Conservation (phyloP, 2,113 vertebrate genomes). For the Pseudopipra pipra region DNA sequence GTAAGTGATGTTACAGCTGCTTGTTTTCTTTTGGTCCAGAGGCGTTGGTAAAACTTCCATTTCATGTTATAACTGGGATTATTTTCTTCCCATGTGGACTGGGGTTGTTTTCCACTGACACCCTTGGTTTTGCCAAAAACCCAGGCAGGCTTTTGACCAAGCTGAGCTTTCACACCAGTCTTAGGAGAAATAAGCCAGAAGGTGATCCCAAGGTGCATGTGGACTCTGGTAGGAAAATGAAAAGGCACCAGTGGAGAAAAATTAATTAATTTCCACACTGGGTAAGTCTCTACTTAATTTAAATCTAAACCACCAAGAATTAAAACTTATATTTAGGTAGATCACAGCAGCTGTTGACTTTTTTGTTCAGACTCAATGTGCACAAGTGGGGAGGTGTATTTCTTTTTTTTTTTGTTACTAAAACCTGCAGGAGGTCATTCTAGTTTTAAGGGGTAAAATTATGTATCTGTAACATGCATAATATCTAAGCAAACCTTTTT, state of each 20-base stretch:
- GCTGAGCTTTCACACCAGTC: neutral
- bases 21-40: neutral
- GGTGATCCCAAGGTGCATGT: neutral
- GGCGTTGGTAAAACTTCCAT: neutral
- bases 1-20: neutral
- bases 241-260: neutral
- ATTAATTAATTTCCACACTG: neutral
- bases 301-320: neutral
- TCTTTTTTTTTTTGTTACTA: neutral
- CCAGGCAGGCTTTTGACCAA: neutral
- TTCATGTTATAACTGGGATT: neutral
- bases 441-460: neutral
- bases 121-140: neutral
- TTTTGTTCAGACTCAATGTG: neutral
- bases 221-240: neutral
- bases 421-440: neutral
- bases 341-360: neutral
- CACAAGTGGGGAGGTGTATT: neutral
- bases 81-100: neutral
- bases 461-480: rapidly evolving
- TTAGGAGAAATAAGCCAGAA: neutral
- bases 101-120: neutral
- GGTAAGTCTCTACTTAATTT: neutral
- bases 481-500: neutral
- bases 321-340: neutral